phyloP scores from a whole-genome alignment of 1,140 invertebrate species.

The Helicorthomorpha holstii region DNA sequence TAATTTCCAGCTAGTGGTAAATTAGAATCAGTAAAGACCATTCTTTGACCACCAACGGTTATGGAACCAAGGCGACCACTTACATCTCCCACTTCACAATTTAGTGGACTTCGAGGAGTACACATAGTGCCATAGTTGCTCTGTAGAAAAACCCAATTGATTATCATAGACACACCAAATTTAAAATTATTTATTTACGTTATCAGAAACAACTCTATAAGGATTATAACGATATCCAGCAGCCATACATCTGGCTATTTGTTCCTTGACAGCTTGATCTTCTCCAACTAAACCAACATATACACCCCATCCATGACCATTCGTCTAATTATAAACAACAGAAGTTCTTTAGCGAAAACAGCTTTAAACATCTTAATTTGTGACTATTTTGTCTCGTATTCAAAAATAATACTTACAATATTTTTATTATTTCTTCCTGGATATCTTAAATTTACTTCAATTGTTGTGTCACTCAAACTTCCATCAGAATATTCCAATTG shows the following conservation, averaged over 20 bases:
- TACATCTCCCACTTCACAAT: constrained; percentile 86
- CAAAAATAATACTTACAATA: constrained; percentile 34
- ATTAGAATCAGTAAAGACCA: constrained; percentile 68
- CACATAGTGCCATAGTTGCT: constrained; percentile 60
- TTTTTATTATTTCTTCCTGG: constrained; percentile 60
- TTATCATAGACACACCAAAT: too few species aligned
- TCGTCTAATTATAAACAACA: constrained; percentile 35
- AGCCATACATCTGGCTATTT: constrained; percentile 64
- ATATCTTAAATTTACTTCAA: constrained; percentile 72
- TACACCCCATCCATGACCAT: constrained; percentile 76
- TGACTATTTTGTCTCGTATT: background rate
- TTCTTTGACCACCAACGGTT: constrained; percentile 54
- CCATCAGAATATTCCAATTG: constrained; percentile 74
- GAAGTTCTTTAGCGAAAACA: background rate
- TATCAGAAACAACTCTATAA: constrained; percentile 49
- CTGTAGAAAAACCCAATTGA: background rate
- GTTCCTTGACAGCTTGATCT: constrained; percentile 64
- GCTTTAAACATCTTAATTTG: background rate
- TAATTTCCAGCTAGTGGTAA: constrained; percentile 48
- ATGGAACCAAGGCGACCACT: constrained; percentile 67
- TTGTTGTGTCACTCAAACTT: constrained; percentile 66
- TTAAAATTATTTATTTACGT: too few species aligned
- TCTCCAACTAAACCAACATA: constrained; percentile 86
- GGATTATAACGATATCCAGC: constrained; percentile 88
- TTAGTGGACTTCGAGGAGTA: constrained; percentile 60